Evolutionary conservation across 2,888 invertebrate species (phyloP), one percentile per base, ranked within the genome.

Genomic region (Eugnorisma glareosa): DNA sequence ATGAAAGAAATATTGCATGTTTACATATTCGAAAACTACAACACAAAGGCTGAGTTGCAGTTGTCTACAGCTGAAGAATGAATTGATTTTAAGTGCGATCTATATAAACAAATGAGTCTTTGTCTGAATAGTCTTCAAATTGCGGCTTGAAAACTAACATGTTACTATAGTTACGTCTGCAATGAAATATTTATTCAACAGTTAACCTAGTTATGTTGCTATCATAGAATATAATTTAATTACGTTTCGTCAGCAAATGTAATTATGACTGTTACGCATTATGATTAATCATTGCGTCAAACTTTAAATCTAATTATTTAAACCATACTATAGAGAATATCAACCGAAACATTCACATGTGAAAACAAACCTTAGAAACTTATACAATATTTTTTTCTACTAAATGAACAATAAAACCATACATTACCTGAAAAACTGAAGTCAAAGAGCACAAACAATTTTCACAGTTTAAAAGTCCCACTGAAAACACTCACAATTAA

Each of bases 391-490:
- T 35, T 70, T 37, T 37, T 67, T 11, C 18, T 5, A 43, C 21
- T 28, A 57, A 45, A 43, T 1, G 18, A 48, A 40, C 6, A 40
- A 48, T 66, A n/a, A 24, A 59, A 69, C 43, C 45, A n/a, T 75
- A 69, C 43, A 73, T 79, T 91, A 94, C 94, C 94, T 93, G 90
- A 87, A 90, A 90, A 87, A 82, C 76, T 85, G 89, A 83, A 92
- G 92, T 83, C 91, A 89, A 86, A 77, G 75, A 79, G 83, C 82
- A 72, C 69, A 78, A 86, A 84, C 77, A 85, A 86, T 87, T 82
- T 87, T 85, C 89, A 87, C 88, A 77, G 77, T 77, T 83, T 80
- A 57, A 81, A 91, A 90, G 90, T 88, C 88, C 86, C 84, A 87
- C 88, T 86, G 70, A 76, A 81, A 85, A 84, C 76, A 77, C 76